These are phyloP conservation scores for Notothenia rossii DNA, from an alignment of 2,113 vertebrate genomes.

Conservation along the genomic window DNA sequence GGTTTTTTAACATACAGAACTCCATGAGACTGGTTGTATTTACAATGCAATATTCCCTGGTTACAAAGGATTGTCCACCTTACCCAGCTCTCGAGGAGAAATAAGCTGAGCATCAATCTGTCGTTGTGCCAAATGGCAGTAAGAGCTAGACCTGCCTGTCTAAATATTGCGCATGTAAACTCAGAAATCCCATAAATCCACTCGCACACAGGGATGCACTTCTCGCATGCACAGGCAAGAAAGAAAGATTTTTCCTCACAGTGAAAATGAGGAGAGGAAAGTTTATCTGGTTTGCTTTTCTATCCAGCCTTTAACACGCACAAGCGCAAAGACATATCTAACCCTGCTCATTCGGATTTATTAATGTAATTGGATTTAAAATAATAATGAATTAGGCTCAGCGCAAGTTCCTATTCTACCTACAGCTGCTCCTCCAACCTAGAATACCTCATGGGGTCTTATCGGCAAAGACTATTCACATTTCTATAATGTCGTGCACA, in stretches of 20 bases:
- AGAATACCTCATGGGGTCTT: too few species aligned
- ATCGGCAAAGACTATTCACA: too few species aligned
- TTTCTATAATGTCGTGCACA: too few species aligned
- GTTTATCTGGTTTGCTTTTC: not conserved
- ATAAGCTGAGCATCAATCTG: conserved; percentile 4
- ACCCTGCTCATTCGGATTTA: too few species aligned
- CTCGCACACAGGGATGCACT: not conserved
- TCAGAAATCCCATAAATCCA: conserved; percentile 16
- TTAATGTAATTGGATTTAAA: too few species aligned
- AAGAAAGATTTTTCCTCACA: not conserved
- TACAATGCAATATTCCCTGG: not conserved
- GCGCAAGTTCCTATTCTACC: too few species aligned
- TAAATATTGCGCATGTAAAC: conserved; percentile 22
- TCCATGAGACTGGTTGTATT: not conserved
- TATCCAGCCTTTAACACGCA: not conserved
- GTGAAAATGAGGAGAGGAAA: not conserved
- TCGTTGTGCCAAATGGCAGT: conserved; percentile 4
- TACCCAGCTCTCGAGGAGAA: conserved; percentile 1
- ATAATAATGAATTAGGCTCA: too few species aligned
- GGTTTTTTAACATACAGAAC: not conserved
- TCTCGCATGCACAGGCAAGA: not conserved
- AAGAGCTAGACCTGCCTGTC: conserved; percentile 8
- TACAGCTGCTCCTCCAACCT: too few species aligned
- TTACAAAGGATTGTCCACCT: not conserved
- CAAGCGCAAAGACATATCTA: not conserved